Evolutionary conservation across 2,888 invertebrate species (phyloP).

Genomic region (Pyrrhia umbra): DNA sequence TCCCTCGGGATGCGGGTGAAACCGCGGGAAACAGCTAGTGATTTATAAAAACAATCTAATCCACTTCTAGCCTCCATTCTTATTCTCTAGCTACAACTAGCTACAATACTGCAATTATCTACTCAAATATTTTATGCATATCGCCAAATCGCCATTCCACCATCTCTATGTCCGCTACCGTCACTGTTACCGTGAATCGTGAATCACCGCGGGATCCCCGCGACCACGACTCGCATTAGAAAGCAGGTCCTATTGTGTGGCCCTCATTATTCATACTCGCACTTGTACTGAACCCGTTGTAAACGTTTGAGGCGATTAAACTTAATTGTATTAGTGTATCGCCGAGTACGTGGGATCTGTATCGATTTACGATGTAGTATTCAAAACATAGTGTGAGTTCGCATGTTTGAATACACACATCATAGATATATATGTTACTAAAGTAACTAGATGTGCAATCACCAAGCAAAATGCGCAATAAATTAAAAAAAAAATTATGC

Average conservation of each 20-base stretch:
- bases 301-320: conserved; percentile 24
- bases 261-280: conserved; percentile 39
- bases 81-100: not conserved
- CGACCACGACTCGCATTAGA: conserved; percentile 50
- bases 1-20: too few relatives aligned
- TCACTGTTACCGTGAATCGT: conserved; percentile 42
- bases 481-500: too few relatives aligned
- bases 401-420: too few relatives aligned
- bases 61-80: too few relatives aligned
- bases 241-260: conserved; percentile 59
- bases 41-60: too few relatives aligned
- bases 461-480: too few relatives aligned
- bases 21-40: too few relatives aligned
- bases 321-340: conserved; percentile 34
- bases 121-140: too few relatives aligned
- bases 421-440: not conserved
- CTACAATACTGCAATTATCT: too few relatives aligned
- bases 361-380: not conserved
- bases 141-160: conserved; percentile 11
- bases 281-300: conserved; percentile 16
- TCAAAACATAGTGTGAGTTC: too few relatives aligned
- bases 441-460: too few relatives aligned
- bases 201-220: conserved; percentile 59
- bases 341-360: conserved; percentile 5
- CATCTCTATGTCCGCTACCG: conserved; percentile 1